Percentiles rank a stretch among this genome's conserved stretches.
Conservation (phyloP, 2,888 invertebrate species). For the Diaperis boleti region DNA sequence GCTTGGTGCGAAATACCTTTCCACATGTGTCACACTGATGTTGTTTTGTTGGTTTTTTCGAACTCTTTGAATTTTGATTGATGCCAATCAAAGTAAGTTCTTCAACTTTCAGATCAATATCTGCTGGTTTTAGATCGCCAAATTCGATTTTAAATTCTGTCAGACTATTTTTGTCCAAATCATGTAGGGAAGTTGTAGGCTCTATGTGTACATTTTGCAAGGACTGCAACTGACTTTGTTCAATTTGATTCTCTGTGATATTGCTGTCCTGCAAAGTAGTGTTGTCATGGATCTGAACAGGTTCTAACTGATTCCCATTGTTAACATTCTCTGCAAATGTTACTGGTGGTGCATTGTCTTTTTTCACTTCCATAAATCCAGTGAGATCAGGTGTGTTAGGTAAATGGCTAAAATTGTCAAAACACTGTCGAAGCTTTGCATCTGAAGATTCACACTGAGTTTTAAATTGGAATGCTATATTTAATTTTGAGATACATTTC, state of each 20-base stretch:
- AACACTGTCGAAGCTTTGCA: conserved; percentile 62
- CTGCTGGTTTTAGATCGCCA: conserved; percentile 52
- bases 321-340: conserved; percentile 1
- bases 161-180: conserved; percentile 53
- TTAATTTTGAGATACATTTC: conserved; percentile 63
- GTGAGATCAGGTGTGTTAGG: conserved; percentile 58
- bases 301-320: conserved; percentile 23
- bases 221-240: conserved; percentile 46
- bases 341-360: conserved; percentile 46
- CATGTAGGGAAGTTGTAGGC: conserved; percentile 46
- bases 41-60: conserved; percentile 55
- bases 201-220: conserved; percentile 55
- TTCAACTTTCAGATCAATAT: conserved; percentile 53
- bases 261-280: conserved; percentile 33
- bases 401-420: conserved; percentile 57
- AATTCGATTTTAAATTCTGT: conserved; percentile 58
- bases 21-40: conserved; percentile 66
- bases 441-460: conserved; percentile 65
- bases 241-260: conserved; percentile 37
- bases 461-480: conserved; percentile 65
- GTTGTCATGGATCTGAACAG: conserved; percentile 34
- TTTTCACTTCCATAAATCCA: conserved; percentile 60
- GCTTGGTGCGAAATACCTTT: conserved; percentile 64
- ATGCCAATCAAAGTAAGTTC: conserved; percentile 50
- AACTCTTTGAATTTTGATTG: conserved; percentile 18